phyloP scores from a whole-genome alignment of 2,797 vertebrate genomes.

The Intellagama lesueurii region DNA sequence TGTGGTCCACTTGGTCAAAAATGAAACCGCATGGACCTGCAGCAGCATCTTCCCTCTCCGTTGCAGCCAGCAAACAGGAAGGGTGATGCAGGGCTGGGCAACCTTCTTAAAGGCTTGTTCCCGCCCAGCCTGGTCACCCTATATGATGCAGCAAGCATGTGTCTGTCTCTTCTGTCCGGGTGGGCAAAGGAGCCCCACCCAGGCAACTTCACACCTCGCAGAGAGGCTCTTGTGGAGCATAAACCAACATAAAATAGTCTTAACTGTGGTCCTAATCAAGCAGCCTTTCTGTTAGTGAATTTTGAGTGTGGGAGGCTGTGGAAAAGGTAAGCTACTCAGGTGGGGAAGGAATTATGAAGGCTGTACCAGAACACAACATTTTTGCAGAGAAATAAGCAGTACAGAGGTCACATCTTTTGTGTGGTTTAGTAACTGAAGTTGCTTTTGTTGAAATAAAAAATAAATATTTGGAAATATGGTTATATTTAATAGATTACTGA shows the following conservation, averaged over 20 bases:
- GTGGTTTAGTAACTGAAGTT: not conserved
- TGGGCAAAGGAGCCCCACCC: no score
- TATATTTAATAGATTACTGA: not conserved
- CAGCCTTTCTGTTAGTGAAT: not conserved
- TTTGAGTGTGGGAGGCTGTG: not conserved
- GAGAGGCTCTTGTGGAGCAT: not conserved
- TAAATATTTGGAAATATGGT: not conserved
- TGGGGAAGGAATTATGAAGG: not conserved
- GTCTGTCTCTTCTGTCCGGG: no score
- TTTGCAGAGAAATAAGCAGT: not conserved
- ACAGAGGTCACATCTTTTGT: not conserved
- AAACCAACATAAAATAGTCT: not conserved
- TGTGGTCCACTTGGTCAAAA: no score
- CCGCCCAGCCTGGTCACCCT: no score
- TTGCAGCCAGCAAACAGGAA: no score
- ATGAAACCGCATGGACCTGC: no score
- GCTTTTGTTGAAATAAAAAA: not conserved
- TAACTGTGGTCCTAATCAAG: not conserved
- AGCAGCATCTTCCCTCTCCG: no score
- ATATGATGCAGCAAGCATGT: no score
- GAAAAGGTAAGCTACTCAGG: not conserved
- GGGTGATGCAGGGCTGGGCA: no score
- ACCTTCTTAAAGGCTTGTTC: no score
- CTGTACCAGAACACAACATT: not conserved
- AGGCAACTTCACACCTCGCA: no score